These are phyloP conservation scores for Valencia hispanica DNA, from an alignment of 2,797 vertebrate species.

Conservation along the genomic window DNA sequence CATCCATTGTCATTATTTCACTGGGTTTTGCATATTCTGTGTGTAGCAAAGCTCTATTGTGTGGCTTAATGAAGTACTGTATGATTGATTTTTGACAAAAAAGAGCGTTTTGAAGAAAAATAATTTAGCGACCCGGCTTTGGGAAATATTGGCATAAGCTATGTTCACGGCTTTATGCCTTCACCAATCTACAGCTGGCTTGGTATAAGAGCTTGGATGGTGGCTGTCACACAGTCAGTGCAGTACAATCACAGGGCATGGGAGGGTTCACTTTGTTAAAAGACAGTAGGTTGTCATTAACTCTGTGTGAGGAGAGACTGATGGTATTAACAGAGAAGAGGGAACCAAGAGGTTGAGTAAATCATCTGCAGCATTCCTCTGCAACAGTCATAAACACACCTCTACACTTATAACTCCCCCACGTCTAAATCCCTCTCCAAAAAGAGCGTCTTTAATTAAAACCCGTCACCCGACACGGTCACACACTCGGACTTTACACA, in stretches of 20 bases:
- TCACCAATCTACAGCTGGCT: neutral
- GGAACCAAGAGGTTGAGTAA: constrained; percentile 50
- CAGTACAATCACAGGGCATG: constrained; percentile 9
- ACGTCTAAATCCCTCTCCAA: constrained; percentile 43
- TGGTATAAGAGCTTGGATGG: constrained; percentile 21
- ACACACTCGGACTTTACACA: constrained; percentile 24
- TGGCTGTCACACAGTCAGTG: constrained; percentile 18
- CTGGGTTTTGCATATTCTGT: no score
- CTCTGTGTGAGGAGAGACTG: constrained; percentile 58
- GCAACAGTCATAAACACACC: constrained; percentile 20
- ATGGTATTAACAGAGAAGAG: constrained; percentile 72
- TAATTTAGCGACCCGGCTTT: no score
- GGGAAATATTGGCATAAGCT: no score
- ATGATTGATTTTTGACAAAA: no score
- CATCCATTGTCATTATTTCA: no score
- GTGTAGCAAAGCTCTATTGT: no score
- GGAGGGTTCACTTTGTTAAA: constrained; percentile 43
- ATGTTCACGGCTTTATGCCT: neutral
- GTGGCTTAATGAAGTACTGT: no score
- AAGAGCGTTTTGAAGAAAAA: no score
- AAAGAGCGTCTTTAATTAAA: constrained; percentile 75
- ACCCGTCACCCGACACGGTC: constrained; percentile 10
- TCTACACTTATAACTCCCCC: neutral
- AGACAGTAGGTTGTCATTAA: constrained; percentile 71
- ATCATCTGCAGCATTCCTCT: constrained; percentile 38